Percentiles rank a stretch among this genome's conserved stretches.
Evolutionary conservation across 2,797 vertebrate genomes (phyloP).

Genomic region (Sebastes iracundus): DNA sequence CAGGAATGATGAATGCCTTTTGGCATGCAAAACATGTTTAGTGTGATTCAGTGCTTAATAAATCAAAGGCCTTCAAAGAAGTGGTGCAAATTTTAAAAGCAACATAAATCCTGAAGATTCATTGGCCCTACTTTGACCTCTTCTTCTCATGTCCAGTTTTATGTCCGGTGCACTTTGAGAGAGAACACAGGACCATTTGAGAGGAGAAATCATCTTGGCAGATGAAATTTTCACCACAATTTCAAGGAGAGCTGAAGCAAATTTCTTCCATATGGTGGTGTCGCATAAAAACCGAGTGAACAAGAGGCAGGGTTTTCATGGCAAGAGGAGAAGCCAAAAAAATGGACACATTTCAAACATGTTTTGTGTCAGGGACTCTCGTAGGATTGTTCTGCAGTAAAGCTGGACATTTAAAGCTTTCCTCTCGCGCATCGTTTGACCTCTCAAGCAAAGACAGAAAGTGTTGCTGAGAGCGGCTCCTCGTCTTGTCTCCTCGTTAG

Average conservation of each 20-base stretch:
- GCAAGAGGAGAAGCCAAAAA: slow-evolving; percentile 12
- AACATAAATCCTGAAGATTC: slow-evolving; percentile 37
- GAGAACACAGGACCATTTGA: slow-evolving; percentile 35
- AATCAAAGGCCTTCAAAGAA: slow-evolving; percentile 38
- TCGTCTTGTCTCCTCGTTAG: slow-evolving; percentile 9
- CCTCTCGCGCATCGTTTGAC: slow-evolving; percentile 11
- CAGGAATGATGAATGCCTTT: slow-evolving; percentile 47
- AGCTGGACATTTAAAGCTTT: slow-evolving; percentile 42
- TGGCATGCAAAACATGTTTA: slow-evolving; percentile 25
- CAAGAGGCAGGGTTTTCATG: slow-evolving; percentile 14
- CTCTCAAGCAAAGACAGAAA: slow-evolving; percentile 16
- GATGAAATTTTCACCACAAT: slow-evolving; percentile 60
- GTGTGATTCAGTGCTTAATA: slow-evolving; percentile 30
- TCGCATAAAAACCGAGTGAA: slow-evolving; percentile 32
- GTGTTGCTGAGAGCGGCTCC: slow-evolving; percentile 9
- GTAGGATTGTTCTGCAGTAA: slow-evolving; percentile 19
- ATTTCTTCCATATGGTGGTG: slow-evolving; percentile 75
- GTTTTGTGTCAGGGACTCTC: slow-evolving; percentile 32
- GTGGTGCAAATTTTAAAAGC: slow-evolving; percentile 15
- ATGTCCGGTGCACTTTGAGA: slow-evolving; percentile 11
- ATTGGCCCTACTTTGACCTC: slow-evolving; percentile 27
- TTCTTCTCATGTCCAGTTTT: slow-evolving; percentile 31
- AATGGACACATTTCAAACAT: slow-evolving; percentile 43
- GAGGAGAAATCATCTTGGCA: slow-evolving; percentile 60
- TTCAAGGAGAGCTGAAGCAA: slow-evolving; percentile 63